Evolutionary conservation across 2,888 invertebrate species (phyloP).

Genomic region (Drosophila borealis): DNA sequence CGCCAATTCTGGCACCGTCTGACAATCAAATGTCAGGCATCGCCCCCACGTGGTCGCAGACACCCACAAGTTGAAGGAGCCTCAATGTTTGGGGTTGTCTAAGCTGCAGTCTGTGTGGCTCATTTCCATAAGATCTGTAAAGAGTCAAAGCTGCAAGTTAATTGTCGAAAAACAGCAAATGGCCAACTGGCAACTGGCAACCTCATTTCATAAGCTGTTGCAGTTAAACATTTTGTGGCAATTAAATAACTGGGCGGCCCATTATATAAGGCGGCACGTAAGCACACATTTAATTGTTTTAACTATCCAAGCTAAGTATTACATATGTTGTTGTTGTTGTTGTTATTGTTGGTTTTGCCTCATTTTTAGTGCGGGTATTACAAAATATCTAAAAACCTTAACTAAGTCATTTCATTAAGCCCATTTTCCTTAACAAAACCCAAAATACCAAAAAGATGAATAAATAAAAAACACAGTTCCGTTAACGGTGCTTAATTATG

Average conservation of each 20-base stretch:
- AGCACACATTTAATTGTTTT: conserved; percentile 70
- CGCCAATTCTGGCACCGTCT: conserved; percentile 61
- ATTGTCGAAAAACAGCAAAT: conserved; percentile 43
- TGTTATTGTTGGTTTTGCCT: conserved; percentile 7
- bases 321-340: conserved; percentile 35
- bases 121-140: conserved; percentile 64
- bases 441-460: conserved; percentile 26
- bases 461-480: conserved; percentile 58
- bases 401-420: conserved; percentile 58
- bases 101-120: conserved; percentile 13
- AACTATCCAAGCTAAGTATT: conserved; percentile 57
- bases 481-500: conserved; percentile 79
- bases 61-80: conserved; percentile 30
- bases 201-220: conserved; percentile 73
- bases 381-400: conserved; percentile 36
- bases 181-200: conserved; percentile 49
- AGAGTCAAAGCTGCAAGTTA: conserved; percentile 52
- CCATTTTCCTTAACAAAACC: conserved; percentile 32
- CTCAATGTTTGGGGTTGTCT: neutral
- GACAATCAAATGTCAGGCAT: conserved; percentile 63
- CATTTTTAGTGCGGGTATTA: conserved; percentile 34
- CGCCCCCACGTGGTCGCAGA: conserved; percentile 56
- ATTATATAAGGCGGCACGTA: conserved; percentile 59
- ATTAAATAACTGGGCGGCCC: conserved; percentile 62
- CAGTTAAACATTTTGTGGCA: conserved; percentile 70